phyloP scores from a whole-genome alignment of 2,113 vertebrate genomes.

The Paratilapia polleni region DNA sequence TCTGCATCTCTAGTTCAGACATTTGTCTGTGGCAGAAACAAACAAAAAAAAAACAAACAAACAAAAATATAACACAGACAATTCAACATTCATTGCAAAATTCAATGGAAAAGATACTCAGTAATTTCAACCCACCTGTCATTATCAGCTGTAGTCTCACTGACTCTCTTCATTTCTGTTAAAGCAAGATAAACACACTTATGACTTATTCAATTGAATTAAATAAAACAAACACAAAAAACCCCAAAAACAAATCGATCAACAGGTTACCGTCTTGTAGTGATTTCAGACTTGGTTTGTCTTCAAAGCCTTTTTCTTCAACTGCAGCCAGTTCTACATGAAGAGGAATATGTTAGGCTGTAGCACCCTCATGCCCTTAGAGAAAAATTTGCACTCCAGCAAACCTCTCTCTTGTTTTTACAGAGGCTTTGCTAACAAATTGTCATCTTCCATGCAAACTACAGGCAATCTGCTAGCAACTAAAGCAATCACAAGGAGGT shows the following conservation, averaged over 20 bases:
- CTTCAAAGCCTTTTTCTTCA: conserved; percentile 55
- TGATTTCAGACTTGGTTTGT: conserved; percentile 63
- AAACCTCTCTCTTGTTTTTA: no score
- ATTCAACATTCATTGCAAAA: neutral
- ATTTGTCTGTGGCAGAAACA: conserved; percentile 60
- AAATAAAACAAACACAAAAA: no score
- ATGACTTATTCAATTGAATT: neutral
- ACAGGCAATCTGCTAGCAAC: neutral
- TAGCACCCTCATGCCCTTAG: neutral
- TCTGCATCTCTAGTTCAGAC: conserved; percentile 68
- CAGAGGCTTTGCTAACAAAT: neutral
- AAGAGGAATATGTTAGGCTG: neutral
- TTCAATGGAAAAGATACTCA: neutral
- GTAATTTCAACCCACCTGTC: conserved; percentile 58
- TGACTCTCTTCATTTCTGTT: conserved; percentile 67
- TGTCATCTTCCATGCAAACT: neutral
- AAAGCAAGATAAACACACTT: neutral
- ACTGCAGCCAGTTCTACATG: conserved; percentile 73
- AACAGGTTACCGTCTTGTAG: conserved; percentile 65
- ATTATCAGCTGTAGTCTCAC: conserved; percentile 45
- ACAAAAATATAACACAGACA: neutral
- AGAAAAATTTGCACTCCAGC: neutral
- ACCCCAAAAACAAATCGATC: neutral
- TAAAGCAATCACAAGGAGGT: neutral
- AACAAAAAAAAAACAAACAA: neutral